Conservation (phyloP, 2,797 vertebrate species). For the Poecilia gillii region DNA sequence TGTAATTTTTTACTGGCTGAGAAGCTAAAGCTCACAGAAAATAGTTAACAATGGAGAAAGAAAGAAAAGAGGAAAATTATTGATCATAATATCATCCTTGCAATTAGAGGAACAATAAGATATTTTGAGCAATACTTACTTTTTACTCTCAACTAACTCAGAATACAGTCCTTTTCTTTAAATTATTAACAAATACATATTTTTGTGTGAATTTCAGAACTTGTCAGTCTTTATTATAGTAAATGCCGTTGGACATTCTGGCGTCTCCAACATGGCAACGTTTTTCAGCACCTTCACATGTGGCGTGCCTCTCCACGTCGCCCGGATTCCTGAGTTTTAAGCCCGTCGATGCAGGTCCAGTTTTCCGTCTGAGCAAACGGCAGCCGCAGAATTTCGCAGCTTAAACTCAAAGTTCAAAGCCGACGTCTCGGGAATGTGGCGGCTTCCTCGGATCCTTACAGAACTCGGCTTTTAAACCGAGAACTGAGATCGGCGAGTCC, state of each 20-base stretch:
- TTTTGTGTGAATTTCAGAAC: neutral
- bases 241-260: neutral
- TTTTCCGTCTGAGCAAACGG: neutral
- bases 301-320: neutral
- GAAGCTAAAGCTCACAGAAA: neutral
- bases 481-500: neutral
- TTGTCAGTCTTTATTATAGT: neutral
- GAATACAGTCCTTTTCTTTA: neutral
- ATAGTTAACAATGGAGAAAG: neutral
- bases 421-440: neutral
- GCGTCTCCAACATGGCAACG: neutral
- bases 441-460: neutral
- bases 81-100: neutral
- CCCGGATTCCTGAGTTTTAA: neutral
- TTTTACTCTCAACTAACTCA: neutral
- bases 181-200: neutral
- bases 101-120: neutral
- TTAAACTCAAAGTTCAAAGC: neutral
- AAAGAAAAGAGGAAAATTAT: neutral
- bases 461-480: neutral
- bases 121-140: neutral
- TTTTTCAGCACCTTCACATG: neutral
- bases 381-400: neutral
- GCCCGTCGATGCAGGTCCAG: conserved; percentile 21
- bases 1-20: neutral